Base-by-base conservation (phyloP, 2,888 invertebrate species). In the Drosophila ustulata region DNA sequence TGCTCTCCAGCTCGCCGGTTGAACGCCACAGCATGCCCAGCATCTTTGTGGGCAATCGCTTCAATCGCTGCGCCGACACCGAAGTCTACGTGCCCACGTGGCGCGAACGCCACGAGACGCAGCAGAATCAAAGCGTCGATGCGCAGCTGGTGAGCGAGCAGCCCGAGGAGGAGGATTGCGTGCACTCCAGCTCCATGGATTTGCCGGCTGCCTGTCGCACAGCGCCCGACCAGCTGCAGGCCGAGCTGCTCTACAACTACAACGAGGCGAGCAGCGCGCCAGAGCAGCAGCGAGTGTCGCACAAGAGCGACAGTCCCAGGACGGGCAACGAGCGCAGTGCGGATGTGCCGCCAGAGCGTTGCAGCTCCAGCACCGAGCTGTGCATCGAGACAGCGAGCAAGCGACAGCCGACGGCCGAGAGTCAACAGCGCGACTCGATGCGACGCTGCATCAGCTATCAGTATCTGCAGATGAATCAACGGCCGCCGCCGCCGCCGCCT, bases 21-120 rank as follows among this genome's bases (percentile, higher is more conserved):
- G 82, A 82, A 7, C 93, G 95, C 30, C 95, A 95, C 78, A 96
- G 95, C 89, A 95, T 95, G 91, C 96, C 96, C 6, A 94, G 94
- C 75, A 93, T 94, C 66, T 94, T 94, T 88, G 94, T 94, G 25
- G 94, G 93, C 4, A 94, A 94, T 87, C 94, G 94, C 62, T 94
- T 94, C 74, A 94, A 94, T 85, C 91, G 93, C 59, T 93, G 93
- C 62, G 93, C 93, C 39, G 91, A 93, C 55, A 94, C 94, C 0
- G 93, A 93, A 63, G 93, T 94, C 30, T 93, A 94, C 88, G 93
- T 94, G 72, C 94, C 94, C 3, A 91, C 92, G 0, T 94, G 93
- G 93, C 90, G 89, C 43, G 90, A 90, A 34, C 91, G 91, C 3
- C 85, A 90, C 13, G 89, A 90, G 26, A 80, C 86, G 67, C 89